Evolutionary conservation across 2,113 vertebrate genomes (phyloP), one percentile per base, ranked within the genome.

Genomic region (Takifugu flavidus): DNA sequence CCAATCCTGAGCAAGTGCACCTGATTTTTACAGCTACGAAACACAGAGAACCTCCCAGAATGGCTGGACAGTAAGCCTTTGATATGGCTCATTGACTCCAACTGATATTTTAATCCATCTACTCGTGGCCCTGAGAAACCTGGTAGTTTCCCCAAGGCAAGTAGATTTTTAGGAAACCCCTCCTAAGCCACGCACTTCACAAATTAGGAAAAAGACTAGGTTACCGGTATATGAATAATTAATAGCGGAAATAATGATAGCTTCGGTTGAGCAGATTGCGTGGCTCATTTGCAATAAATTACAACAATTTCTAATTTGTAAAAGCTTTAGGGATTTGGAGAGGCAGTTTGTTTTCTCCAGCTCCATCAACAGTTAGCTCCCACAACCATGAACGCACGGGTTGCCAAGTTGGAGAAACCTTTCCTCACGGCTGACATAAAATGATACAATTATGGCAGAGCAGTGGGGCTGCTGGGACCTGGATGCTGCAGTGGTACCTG

Each of bases 381-480:
- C 57, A 13, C 72, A 53, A 51, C 75, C 72, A 84, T 88, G 79
- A 73, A 84, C 83, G 7, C 84, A 79, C 52, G 52, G 53, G 56
- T 67, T 44, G 58, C 57, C 63, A 45, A 77, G 71, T 77, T 62
- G 68, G 61, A 72, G 70, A 83, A 84, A 82, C 82, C 72, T 81
- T 81, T 62, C 63, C 69, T 78, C 78, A 53, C 6, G 51, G 64
- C 77, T 79, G 77, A 81, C 62, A 78, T 79, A 56, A 78, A 86
- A 74, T 80, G 55, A 75, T 78, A 70, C 80, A 70, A 78, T 71
- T 69, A 60, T 53, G 60, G 64, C 58, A 5, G 63, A 49, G 42
- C 49, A 13, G 55, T 47, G 49, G 53, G n/a, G 61, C 66, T 70
- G 20, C 20, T 20, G 20, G 20, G 20, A 20, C 20, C 20, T 20